Evolutionary conservation across 2,888 invertebrate genomes (phyloP).

Genomic region (Mimumesa dahlbomi): DNA sequence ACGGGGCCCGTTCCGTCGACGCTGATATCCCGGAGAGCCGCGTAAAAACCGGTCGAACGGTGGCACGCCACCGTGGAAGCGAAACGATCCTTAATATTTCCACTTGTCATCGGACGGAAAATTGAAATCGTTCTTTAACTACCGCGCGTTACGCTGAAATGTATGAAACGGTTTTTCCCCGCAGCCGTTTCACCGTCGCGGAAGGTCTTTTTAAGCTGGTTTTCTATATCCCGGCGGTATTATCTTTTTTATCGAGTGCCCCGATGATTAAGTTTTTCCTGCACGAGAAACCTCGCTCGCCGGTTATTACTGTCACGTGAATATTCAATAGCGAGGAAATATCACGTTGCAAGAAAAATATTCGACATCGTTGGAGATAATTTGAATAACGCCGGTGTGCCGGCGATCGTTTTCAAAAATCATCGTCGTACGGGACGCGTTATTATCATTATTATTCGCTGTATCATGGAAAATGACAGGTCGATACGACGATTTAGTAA

Average conservation of each 20-base stretch:
- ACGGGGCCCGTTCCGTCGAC: no score
- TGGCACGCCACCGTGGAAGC: background rate
- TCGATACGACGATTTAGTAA: slow-evolving; percentile 7
- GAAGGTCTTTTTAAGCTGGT: no score
- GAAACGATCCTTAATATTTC: background rate
- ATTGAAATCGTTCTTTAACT: no score
- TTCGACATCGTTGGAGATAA: background rate
- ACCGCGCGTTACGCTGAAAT: no score
- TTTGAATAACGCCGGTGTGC: slow-evolving; percentile 22
- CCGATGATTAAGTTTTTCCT: background rate
- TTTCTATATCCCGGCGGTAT: no score
- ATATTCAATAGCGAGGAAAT: background rate
- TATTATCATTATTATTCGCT: background rate
- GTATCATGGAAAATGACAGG: background rate
- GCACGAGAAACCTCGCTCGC: background rate
- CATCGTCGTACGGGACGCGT: background rate
- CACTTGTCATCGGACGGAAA: background rate
- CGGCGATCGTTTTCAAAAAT: no score
- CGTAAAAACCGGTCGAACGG: background rate
- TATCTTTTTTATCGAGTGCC: no score
- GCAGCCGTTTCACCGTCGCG: no score
- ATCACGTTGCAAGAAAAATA: background rate
- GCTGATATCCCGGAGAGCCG: background rate
- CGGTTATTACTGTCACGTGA: background rate
- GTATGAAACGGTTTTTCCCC: no score